phyloP scores from a whole-genome alignment of 2,888 invertebrate genomes.

The Clostera curtula region DNA sequence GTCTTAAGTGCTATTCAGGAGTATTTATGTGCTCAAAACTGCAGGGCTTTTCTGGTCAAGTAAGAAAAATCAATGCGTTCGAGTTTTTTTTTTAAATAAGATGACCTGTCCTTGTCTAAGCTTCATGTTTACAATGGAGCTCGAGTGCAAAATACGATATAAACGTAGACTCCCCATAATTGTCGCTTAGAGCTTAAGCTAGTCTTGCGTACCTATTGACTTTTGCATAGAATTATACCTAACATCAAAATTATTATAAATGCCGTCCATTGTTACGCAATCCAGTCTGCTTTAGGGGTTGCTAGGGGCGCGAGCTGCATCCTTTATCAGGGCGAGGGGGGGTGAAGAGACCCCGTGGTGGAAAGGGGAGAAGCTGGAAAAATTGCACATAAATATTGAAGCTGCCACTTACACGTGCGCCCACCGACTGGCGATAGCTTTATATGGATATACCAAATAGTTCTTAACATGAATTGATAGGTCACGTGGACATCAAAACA shows the following conservation, averaged over 20 bases:
- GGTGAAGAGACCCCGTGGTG: slow-evolving; percentile 21
- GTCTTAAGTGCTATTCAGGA: too few species aligned
- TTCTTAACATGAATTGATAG: background rate
- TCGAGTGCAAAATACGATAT: too few species aligned
- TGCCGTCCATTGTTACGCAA: slow-evolving; percentile 61
- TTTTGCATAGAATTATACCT: slow-evolving; percentile 28
- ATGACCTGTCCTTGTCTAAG: too few species aligned
- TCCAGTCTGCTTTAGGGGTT: slow-evolving; percentile 41
- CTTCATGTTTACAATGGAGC: too few species aligned
- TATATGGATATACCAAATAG: slow-evolving; percentile 33
- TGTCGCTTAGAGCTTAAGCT: too few species aligned
- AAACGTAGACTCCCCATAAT: too few species aligned
- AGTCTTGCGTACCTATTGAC: slow-evolving; percentile 21
- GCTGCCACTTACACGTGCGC: slow-evolving; percentile 76
- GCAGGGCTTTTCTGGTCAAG: too few species aligned
- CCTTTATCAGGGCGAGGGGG: slow-evolving; percentile 52
- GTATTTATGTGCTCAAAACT: too few species aligned
- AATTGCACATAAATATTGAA: slow-evolving; percentile 76
- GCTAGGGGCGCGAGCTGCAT: slow-evolving; percentile 49
- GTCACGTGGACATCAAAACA: background rate
- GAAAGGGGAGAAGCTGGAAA: slow-evolving; percentile 54
- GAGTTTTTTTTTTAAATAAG: too few species aligned
- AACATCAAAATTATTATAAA: slow-evolving; percentile 50
- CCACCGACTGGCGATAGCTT: slow-evolving; percentile 35
- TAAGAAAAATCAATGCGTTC: too few species aligned